phyloP scores from a whole-genome alignment of 2,797 vertebrate species.

The Atherinosoma microstoma region DNA sequence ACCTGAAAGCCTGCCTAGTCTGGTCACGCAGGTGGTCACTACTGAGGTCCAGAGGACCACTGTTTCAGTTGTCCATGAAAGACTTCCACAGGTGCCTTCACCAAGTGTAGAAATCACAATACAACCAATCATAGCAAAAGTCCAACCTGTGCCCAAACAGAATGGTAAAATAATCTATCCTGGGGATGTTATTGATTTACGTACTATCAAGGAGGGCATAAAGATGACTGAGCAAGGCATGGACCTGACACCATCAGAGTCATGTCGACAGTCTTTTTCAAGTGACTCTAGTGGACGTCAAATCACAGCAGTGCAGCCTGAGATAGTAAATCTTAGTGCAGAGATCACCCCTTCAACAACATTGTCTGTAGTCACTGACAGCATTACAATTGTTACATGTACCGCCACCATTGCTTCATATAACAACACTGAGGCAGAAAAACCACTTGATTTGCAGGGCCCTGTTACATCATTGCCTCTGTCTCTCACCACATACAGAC shows the following conservation, averaged over 20 bases:
- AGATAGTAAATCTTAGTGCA: slow-evolving; percentile 94
- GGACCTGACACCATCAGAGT: slow-evolving; percentile 90
- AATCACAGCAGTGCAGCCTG: slow-evolving; percentile 91
- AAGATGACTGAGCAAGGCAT: slow-evolving; percentile 89
- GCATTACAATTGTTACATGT: slow-evolving; percentile 88
- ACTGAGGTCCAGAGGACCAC: slow-evolving; percentile 87
- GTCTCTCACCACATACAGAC: slow-evolving; percentile 89
- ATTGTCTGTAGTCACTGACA: slow-evolving; percentile 85
- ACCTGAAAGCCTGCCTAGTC: slow-evolving; percentile 77
- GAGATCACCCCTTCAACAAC: slow-evolving; percentile 84
- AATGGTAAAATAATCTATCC: slow-evolving; percentile 86
- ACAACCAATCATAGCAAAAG: slow-evolving; percentile 84
- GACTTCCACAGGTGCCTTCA: slow-evolving; percentile 79
- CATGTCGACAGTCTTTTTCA: slow-evolving; percentile 83
- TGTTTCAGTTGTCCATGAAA: slow-evolving; percentile 87
- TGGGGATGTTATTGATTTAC: slow-evolving; percentile 92
- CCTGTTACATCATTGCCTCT: slow-evolving; percentile 85
- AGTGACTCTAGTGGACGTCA: slow-evolving; percentile 85
- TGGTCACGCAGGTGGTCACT: slow-evolving; percentile 86
- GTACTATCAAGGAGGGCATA: slow-evolving; percentile 88
- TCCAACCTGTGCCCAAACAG: slow-evolving; percentile 84
- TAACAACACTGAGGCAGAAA: slow-evolving; percentile 85
- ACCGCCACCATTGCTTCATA: slow-evolving; percentile 87
- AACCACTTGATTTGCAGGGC: slow-evolving; percentile 87
- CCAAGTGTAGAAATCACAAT: slow-evolving; percentile 76